Evolutionary conservation across 2,113 vertebrate genomes (phyloP).

Genomic region (Melanocharis versteri): DNA sequence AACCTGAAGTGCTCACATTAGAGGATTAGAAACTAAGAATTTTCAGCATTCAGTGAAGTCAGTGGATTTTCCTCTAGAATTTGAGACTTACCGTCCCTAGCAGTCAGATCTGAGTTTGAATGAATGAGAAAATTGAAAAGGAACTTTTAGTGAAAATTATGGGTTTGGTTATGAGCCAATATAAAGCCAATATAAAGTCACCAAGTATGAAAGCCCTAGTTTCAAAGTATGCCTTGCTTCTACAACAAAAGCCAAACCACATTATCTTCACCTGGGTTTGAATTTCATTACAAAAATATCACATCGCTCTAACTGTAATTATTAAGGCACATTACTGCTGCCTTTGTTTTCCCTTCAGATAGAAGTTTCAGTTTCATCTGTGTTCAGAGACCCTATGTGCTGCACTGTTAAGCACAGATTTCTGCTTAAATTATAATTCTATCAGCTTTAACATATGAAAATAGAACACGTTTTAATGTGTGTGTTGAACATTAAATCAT

Average conservation of each 20-base stretch:
- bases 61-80: conserved; percentile 1
- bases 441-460: conserved; percentile 71
- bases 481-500: conserved; percentile 71
- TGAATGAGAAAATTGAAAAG: background rate
- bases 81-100: background rate
- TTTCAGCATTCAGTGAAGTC: conserved; percentile 20
- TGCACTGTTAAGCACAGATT: conserved; percentile 68
- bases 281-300: background rate
- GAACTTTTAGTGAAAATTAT: background rate
- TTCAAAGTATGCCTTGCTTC: background rate
- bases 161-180: background rate
- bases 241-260: background rate
- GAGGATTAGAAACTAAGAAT: conserved; percentile 42
- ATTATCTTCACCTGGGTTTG: background rate
- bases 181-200: background rate
- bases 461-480: conserved; percentile 70
- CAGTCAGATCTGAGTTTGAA: background rate
- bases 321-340: background rate
- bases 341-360: conserved; percentile 6
- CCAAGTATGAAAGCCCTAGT: background rate
- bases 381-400: conserved; percentile 55
- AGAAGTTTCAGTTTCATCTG: conserved; percentile 40
- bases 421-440: conserved; percentile 74
- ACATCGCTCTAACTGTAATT: background rate
- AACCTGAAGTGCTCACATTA: conserved; percentile 43